Percentiles rank a stretch among this genome's conserved stretches.
phyloP scores from a whole-genome alignment of 2,888 invertebrate species.

The Meta bourneti region DNA sequence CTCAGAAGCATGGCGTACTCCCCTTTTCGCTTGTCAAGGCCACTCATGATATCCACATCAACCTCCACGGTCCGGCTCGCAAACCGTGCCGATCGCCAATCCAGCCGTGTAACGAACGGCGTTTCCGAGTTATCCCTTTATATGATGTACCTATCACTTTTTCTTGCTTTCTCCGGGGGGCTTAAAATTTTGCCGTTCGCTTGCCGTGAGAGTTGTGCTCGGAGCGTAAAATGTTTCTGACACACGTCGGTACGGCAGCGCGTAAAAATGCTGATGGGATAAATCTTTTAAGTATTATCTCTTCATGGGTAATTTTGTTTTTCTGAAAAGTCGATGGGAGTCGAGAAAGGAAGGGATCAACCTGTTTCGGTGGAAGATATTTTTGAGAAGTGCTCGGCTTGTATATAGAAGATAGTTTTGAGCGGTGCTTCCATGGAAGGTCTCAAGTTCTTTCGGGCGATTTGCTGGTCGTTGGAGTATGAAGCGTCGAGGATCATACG shows the following conservation, averaged over 20 bases:
- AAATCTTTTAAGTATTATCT: constrained; percentile 37
- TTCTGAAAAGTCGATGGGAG: not conserved
- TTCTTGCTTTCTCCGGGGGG: constrained; percentile 9
- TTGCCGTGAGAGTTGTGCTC: constrained; percentile 50
- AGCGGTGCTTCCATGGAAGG: not conserved
- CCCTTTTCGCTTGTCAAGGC: constrained; percentile 53
- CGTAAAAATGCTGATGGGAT: constrained; percentile 42
- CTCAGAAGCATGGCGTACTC: constrained; percentile 28
- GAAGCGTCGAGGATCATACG: not conserved
- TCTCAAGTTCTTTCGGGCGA: not conserved
- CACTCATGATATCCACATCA: constrained; percentile 28
- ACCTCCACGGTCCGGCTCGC: constrained; percentile 2
- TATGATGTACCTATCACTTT: constrained; percentile 11
- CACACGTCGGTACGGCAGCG: constrained; percentile 39
- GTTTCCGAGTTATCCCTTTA: constrained; percentile 24
- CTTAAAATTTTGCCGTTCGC: constrained; percentile 57
- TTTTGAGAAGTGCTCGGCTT: not conserved
- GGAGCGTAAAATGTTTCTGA: constrained; percentile 64
- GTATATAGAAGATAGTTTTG: not conserved
- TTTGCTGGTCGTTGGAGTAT: not conserved
- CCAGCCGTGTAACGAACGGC: constrained; percentile 33
- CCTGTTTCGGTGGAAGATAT: not conserved
- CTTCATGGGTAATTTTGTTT: not conserved
- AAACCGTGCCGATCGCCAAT: constrained; percentile 24
- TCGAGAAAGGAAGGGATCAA: not conserved